These are phyloP conservation scores for Synanthedon formicaeformis DNA, from an alignment of 2,888 invertebrate species.

Conservation along the genomic window DNA sequence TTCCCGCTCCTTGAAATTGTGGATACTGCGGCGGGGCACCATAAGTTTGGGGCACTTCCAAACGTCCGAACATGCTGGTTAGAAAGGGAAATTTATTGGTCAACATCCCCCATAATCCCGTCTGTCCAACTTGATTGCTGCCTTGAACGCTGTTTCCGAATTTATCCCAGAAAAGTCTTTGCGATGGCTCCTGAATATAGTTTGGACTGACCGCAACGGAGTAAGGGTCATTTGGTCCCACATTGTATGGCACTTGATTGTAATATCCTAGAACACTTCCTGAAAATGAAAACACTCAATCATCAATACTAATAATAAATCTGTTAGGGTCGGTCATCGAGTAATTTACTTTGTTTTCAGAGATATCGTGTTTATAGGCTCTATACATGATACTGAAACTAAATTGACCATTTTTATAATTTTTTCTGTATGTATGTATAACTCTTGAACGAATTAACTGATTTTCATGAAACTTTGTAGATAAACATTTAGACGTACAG, in stretches of 20 bases:
- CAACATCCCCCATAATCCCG: conserved; percentile 49
- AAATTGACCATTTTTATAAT: too few species aligned
- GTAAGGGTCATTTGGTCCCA: conserved; percentile 44
- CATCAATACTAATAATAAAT: too few species aligned
- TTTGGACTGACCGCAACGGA: conserved; percentile 30
- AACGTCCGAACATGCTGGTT: conserved; percentile 53
- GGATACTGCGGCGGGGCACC: conserved; percentile 28
- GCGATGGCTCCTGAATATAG: conserved; percentile 41
- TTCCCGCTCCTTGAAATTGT: conserved; percentile 14
- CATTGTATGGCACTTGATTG: conserved; percentile 43
- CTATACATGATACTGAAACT: too few species aligned
- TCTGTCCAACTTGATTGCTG: conserved; percentile 57
- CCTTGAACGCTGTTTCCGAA: conserved; percentile 40
- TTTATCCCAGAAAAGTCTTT: conserved; percentile 39
- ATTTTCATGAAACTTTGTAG: too few species aligned
- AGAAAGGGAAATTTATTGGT: conserved; percentile 60
- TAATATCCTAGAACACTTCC: conserved; percentile 49
- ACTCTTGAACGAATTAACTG: too few species aligned
- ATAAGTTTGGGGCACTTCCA: conserved; percentile 38
- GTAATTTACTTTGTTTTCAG: too few species aligned
- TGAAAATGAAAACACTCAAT: conserved; percentile 9
- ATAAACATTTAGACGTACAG: too few species aligned
- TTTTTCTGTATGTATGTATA: too few species aligned
- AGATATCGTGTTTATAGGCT: too few species aligned
- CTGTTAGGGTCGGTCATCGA: too few species aligned